Conservation (phyloP, 2,113 vertebrate genomes). For the Scortum barcoo region DNA sequence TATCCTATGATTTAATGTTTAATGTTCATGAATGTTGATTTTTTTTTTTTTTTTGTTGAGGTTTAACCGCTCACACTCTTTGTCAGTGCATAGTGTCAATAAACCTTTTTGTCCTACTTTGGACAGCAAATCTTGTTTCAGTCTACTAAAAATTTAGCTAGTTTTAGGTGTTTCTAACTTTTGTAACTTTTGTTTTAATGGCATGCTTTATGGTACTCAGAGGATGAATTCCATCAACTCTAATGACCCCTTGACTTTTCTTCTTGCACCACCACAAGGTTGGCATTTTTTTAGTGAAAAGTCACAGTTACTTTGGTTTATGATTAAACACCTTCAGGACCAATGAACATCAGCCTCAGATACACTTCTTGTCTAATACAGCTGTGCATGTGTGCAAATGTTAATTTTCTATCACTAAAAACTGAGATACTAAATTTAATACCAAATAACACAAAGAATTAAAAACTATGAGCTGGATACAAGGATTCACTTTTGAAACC, state of each 20-base stretch:
- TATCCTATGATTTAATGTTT: not conserved
- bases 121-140: not conserved
- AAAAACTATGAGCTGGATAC: no score
- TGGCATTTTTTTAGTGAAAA: no score
- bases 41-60: not conserved
- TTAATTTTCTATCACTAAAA: not conserved
- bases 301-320: not conserved
- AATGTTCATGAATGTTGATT: not conserved
- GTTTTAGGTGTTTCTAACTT: slow-evolving; percentile 2
- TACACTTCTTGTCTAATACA: not conserved
- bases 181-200: not conserved
- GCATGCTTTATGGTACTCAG: not conserved
- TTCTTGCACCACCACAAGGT: no score
- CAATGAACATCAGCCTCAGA: not conserved
- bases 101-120: not conserved
- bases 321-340: no score
- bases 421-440: not conserved
- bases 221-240: not conserved
- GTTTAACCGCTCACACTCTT: not conserved
- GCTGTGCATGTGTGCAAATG: not conserved
- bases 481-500: not conserved
- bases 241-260: not conserved
- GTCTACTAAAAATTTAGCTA: not conserved
- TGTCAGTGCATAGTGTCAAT: not conserved
- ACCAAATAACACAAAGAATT: no score